These are phyloP conservation scores for Camponotus fellah DNA, from an alignment of 2,888 invertebrate species.

Conservation along the genomic window DNA sequence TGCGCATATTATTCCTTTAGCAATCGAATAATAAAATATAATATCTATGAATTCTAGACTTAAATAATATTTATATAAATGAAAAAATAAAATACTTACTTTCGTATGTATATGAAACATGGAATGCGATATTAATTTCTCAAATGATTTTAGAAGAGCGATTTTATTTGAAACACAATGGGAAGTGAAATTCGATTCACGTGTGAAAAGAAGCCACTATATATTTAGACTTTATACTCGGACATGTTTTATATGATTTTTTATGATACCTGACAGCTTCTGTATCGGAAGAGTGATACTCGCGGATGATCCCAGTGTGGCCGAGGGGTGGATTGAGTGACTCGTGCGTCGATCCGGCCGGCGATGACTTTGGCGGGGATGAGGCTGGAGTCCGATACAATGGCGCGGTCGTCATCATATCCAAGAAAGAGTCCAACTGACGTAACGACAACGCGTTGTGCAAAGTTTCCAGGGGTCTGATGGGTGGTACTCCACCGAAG, in stretches of 20 bases:
- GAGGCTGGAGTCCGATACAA: conserved; percentile 92
- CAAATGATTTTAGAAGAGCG: neutral
- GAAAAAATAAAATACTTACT: neutral
- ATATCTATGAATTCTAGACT: neutral
- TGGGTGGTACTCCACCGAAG: conserved; percentile 97
- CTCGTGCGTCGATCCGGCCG: conserved; percentile 81
- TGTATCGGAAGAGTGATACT: conserved; percentile 81
- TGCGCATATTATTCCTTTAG: neutral
- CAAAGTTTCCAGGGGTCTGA: conserved; percentile 98
- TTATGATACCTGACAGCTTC: conserved; percentile 83
- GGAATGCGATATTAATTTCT: neutral
- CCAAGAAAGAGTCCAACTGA: conserved; percentile 96
- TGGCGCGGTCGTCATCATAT: conserved; percentile 93
- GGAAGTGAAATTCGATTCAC: neutral
- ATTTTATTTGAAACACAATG: neutral
- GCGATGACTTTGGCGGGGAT: conserved; percentile 90
- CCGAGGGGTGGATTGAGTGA: conserved; percentile 78
- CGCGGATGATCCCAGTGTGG: conserved; percentile 78
- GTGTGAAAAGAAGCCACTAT: conserved; percentile 29
- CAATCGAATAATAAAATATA: neutral
- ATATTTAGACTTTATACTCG: conserved; percentile 70
- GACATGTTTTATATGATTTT: conserved; percentile 71
- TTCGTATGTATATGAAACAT: neutral
- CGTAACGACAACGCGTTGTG: conserved; percentile 98
- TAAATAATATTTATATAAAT: no score